phyloP scores from a whole-genome alignment of 2,113 vertebrate genomes.

The Brachypteracias leptosomus region DNA sequence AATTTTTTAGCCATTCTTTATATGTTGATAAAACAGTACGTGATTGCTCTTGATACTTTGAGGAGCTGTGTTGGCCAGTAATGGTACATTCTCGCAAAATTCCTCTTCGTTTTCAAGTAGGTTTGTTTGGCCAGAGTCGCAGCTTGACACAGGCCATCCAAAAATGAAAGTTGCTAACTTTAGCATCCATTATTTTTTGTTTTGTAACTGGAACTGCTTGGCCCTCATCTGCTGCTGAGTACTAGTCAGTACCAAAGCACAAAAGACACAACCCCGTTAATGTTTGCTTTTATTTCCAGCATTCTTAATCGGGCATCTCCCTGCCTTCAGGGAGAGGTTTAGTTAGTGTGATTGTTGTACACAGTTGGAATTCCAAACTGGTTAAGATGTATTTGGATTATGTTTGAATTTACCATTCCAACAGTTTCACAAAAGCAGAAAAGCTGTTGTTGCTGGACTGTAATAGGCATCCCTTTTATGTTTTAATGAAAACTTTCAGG shows the following conservation, averaged over 20 bases:
- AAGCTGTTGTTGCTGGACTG: constrained; percentile 8
- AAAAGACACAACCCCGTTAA: background rate
- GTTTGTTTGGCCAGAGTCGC: background rate
- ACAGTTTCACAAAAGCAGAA: constrained; percentile 3
- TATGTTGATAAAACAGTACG: background rate
- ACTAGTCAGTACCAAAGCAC: background rate
- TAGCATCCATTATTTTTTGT: background rate
- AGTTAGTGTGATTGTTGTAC: background rate
- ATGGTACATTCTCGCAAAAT: background rate
- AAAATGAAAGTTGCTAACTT: background rate
- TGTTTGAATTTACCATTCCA: constrained; percentile 23
- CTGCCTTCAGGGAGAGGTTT: background rate
- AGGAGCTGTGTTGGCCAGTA: background rate
- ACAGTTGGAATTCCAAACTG: background rate
- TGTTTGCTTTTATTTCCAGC: background rate
- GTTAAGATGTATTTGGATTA: constrained; percentile 1
- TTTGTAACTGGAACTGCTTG: background rate
- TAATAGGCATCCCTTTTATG: background rate
- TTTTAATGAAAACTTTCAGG: background rate
- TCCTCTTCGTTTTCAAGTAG: background rate
- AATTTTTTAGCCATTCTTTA: background rate
- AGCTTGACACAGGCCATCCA: background rate
- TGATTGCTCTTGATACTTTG: background rate
- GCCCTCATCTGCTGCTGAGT: background rate
- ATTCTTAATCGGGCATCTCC: background rate